A percentile compares a stretch with the other conserved stretches of the same genome.
phyloP scores from a whole-genome alignment of 35 echinoderm and acorn worm genomes.

The Ophioderma brevispina region DNA sequence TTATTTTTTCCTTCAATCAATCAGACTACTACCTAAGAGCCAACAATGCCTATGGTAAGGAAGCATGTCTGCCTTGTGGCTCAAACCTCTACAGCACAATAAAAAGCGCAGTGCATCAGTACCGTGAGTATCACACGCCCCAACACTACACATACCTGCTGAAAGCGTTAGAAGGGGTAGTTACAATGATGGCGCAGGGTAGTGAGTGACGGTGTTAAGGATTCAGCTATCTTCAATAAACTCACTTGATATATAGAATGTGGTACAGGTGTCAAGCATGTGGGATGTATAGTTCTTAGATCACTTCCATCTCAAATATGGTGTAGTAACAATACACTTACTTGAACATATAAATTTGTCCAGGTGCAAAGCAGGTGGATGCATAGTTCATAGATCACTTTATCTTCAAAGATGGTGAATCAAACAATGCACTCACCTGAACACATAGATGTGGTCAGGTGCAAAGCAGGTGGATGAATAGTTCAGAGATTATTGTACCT shows the following conservation, averaged over 20 bases:
- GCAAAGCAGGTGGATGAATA: no score
- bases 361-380: no score
- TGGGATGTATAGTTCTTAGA: no score
- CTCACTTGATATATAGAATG: neutral
- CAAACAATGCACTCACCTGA: no score
- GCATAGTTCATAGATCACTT: no score
- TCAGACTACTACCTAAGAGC: conserved; percentile 75
- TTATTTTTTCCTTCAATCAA: neutral
- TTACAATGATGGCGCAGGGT: neutral
- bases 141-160: conserved; percentile 65
- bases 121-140: conserved; percentile 41
- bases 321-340: neutral
- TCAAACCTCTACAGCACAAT: conserved; percentile 62
- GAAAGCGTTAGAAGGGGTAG: conserved; percentile 71
- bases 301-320: no score
- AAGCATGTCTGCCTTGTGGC: conserved; percentile 80
- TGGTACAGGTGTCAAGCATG: no score
- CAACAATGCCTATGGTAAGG: conserved; percentile 48
- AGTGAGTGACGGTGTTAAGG: no score
- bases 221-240: neutral
- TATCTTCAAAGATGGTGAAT: neutral
- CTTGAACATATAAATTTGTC: neutral
- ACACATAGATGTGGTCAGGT: no score
- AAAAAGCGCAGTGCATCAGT: conserved; percentile 67
- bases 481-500: no score